These are phyloP conservation scores for Stenurella melanura DNA, from an alignment of 2,888 invertebrate species.

Conservation along the genomic window DNA sequence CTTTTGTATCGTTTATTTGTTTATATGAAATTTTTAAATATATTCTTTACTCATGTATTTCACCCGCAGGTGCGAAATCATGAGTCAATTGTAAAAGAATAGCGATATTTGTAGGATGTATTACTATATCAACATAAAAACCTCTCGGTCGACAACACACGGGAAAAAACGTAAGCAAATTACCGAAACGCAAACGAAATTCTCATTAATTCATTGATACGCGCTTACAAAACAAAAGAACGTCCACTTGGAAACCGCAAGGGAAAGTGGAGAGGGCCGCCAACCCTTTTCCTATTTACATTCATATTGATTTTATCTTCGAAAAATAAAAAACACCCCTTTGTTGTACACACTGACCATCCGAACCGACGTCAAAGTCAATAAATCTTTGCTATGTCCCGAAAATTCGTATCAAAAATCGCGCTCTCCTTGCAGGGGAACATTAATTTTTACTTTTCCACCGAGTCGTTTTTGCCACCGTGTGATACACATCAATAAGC, in stretches of 20 bases:
- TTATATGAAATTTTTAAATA: no score
- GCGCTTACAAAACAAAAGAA: slow-evolving; percentile 53
- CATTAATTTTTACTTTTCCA: slow-evolving; percentile 40
- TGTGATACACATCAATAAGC: no score
- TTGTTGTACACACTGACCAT: slow-evolving; percentile 46
- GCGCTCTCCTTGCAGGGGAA: slow-evolving; percentile 32
- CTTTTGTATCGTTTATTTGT: no score
- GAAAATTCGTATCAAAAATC: slow-evolving; percentile 47
- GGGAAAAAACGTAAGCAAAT: slow-evolving; percentile 50
- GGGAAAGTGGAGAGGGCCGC: slow-evolving; percentile 39
- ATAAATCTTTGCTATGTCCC: slow-evolving; percentile 48
- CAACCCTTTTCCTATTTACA: slow-evolving; percentile 51
- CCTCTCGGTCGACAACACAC: slow-evolving; percentile 34
- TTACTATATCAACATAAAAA: slow-evolving; percentile 22
- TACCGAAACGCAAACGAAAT: slow-evolving; percentile 50
- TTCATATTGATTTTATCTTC: slow-evolving; percentile 55
- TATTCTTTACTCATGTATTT: background rate
- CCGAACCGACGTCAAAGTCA: slow-evolving; percentile 48
- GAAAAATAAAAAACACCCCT: slow-evolving; percentile 48
- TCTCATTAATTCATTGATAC: slow-evolving; percentile 51
- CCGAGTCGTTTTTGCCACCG: slow-evolving; percentile 2
- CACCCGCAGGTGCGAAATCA: background rate
- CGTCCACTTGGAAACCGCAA: slow-evolving; percentile 53
- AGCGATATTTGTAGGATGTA: background rate
- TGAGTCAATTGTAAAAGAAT: background rate